phyloP scores from a whole-genome alignment of 2,797 vertebrate genomes.

The Rhincodon typus region DNA sequence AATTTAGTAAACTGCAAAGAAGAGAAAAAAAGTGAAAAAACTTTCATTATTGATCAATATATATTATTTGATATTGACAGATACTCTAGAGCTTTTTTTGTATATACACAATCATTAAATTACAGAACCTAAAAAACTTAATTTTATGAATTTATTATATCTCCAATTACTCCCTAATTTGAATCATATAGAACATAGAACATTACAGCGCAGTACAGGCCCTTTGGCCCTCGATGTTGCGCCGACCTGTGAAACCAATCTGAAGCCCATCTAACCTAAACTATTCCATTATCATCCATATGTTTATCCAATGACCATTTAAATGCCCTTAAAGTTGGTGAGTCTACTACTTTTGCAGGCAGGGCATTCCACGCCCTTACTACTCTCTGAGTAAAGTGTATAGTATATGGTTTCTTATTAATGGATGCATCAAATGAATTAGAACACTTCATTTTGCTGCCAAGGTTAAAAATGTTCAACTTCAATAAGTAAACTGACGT shows the following conservation, averaged over 20 bases:
- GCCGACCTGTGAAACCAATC: too few species aligned
- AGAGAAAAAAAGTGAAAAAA: constrained; percentile 37
- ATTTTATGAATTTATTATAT: neutral
- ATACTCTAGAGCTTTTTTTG: neutral
- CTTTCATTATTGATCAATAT: neutral
- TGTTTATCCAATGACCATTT: too few species aligned
- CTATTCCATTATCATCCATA: too few species aligned
- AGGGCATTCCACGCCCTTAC: too few species aligned
- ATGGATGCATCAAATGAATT: neutral
- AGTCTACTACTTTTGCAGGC: too few species aligned
- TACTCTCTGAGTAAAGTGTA: too few species aligned
- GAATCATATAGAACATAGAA: too few species aligned
- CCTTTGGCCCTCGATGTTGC: too few species aligned
- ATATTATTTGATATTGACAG: neutral
- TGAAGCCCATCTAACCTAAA: too few species aligned
- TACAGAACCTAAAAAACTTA: neutral
- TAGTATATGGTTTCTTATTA: neutral
- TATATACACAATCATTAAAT: neutral
- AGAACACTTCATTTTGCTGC: neutral
- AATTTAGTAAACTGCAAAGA: constrained; percentile 67
- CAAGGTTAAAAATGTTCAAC: neutral
- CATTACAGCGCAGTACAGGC: too few species aligned
- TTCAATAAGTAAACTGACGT: neutral
- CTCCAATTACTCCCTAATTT: too few species aligned
- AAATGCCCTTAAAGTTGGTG: too few species aligned